A percentile compares a stretch with the other conserved stretches of the same genome.
phyloP scores from a whole-genome alignment of 1,140 invertebrate genomes.

The Polypedilum vanderplanki region DNA sequence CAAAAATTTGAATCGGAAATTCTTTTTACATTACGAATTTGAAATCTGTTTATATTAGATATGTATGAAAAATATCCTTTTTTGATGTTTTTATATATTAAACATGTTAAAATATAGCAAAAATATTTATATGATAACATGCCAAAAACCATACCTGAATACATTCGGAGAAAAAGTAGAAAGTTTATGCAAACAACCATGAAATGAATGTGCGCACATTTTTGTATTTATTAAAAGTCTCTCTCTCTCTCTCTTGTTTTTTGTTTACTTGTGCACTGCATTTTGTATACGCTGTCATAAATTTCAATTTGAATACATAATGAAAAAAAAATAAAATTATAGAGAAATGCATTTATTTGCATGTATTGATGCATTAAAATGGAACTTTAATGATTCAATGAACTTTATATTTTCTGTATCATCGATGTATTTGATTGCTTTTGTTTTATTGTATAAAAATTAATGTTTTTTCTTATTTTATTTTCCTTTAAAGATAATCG shows the following conservation, averaged over 20 bases:
- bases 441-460: background rate
- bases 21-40: too few relatives aligned
- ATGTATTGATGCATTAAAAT: background rate
- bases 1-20: too few relatives aligned
- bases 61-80: too few relatives aligned
- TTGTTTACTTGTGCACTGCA: background rate
- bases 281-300: background rate
- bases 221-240: background rate
- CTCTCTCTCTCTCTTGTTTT: background rate
- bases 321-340: background rate
- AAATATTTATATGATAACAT: background rate
- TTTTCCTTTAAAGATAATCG: slow-evolving; percentile 33
- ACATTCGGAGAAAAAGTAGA: background rate
- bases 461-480: background rate
- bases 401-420: background rate
- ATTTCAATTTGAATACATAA: slow-evolving; percentile 9
- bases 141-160: background rate
- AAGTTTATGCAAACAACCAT: slow-evolving; percentile 29
- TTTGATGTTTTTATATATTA: too few relatives aligned
- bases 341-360: background rate
- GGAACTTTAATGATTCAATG: background rate
- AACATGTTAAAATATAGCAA: background rate
- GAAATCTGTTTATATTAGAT: too few relatives aligned
- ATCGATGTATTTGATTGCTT: background rate
- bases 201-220: slow-evolving; percentile 16